These are phyloP conservation scores for Atherinomorus stipes DNA, from an alignment of 2,113 vertebrate genomes.

Conservation along the genomic window DNA sequence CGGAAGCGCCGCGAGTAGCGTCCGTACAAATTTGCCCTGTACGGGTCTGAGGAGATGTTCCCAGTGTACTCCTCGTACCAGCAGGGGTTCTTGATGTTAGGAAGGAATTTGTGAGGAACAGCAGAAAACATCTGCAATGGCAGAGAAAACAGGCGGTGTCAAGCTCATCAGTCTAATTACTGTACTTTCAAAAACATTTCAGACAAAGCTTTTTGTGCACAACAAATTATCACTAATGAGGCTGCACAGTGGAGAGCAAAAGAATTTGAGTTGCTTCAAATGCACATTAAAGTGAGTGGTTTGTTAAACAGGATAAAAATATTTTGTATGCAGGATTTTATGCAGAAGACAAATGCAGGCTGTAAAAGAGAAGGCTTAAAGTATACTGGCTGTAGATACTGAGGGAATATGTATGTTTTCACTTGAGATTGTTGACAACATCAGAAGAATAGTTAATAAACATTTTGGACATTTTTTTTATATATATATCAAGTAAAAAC, in stretches of 20 bases:
- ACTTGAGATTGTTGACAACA: background rate
- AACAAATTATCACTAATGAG: background rate
- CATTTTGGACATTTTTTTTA: background rate
- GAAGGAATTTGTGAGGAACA: constrained; percentile 90
- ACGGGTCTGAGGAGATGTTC: constrained; percentile 87
- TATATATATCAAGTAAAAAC: no score
- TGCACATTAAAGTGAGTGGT: background rate
- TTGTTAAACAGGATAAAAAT: background rate
- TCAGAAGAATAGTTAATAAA: background rate
- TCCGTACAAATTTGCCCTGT: constrained; percentile 90
- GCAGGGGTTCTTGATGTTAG: constrained; percentile 91
- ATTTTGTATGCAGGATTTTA: constrained; percentile 1
- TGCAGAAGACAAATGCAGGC: background rate
- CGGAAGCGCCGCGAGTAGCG: constrained; percentile 91
- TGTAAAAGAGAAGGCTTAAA: background rate
- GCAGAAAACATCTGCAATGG: constrained; percentile 92
- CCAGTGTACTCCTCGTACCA: constrained; percentile 93
- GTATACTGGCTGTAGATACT: no score
- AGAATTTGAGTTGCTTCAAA: background rate
- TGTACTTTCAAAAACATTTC: constrained; percentile 20
- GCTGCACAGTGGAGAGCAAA: background rate
- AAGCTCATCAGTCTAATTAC: constrained; percentile 17
- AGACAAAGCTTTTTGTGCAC: constrained; percentile 10
- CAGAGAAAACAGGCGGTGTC: constrained; percentile 40
- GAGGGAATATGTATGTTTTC: background rate